Evolutionary conservation across 2,113 vertebrate species (phyloP).

Genomic region (Cephalophus harveyi): DNA sequence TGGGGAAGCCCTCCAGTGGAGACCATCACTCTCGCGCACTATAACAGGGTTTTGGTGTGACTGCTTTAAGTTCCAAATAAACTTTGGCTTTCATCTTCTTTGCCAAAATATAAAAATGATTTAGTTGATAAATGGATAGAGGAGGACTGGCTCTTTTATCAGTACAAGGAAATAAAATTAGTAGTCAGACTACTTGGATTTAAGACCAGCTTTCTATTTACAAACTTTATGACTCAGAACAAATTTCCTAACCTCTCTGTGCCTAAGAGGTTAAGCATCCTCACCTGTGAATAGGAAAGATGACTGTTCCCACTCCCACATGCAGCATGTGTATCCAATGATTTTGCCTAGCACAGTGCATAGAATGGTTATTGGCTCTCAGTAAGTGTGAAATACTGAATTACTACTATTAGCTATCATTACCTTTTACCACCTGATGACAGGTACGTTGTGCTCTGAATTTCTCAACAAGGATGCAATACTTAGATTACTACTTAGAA

Average conservation of each 20-base stretch:
- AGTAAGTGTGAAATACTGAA: not conserved
- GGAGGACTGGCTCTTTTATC: constrained; percentile 10
- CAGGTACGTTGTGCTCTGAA: not conserved
- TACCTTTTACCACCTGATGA: not conserved
- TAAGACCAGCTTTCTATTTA: constrained; percentile 18
- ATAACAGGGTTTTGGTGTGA: not conserved
- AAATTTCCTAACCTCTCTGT: not conserved
- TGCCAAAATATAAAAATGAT: constrained; percentile 45
- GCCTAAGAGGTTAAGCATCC: not conserved
- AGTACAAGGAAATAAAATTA: constrained; percentile 35
- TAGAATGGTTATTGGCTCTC: not conserved
- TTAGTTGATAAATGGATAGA: constrained; percentile 31
- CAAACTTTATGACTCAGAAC: not conserved
- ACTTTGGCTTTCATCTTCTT: not conserved
- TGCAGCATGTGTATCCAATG: not conserved
- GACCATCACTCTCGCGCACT: not conserved
- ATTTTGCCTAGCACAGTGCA: not conserved
- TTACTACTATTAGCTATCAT: not conserved
- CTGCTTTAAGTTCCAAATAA: not conserved
- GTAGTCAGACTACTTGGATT: not conserved
- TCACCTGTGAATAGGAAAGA: not conserved
- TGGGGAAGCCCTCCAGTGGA: not conserved
- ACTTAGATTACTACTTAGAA: constrained; percentile 12
- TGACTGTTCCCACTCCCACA: too few relatives aligned
- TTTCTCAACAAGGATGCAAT: not conserved